Evolutionary conservation across 2,113 vertebrate genomes (phyloP).

Genomic region (Argyrosomus japonicus): DNA sequence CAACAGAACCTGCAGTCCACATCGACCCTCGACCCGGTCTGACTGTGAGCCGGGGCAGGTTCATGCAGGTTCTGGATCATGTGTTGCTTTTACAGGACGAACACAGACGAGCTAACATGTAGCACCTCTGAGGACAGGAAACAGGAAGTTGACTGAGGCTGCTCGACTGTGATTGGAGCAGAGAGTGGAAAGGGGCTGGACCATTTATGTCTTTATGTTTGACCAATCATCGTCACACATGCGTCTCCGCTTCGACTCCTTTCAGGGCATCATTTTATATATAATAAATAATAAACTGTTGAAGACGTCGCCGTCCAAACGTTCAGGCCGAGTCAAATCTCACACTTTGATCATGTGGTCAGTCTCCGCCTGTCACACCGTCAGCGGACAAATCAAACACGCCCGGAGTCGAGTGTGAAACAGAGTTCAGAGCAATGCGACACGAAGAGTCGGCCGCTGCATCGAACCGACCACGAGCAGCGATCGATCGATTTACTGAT

Average conservation of each 20-base stretch:
- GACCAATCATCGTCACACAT: too few species aligned
- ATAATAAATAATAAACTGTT: too few species aligned
- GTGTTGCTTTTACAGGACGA: too few species aligned
- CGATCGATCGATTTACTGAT: conserved; percentile 20
- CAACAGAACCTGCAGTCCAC: neutral
- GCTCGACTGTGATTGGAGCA: too few species aligned
- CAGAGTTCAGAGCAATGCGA: conserved; percentile 67
- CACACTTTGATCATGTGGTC: conserved; percentile 57
- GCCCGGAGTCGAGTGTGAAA: conserved; percentile 42
- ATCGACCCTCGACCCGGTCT: neutral
- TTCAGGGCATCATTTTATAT: too few species aligned
- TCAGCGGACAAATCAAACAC: conserved; percentile 76
- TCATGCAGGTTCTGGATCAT: neutral
- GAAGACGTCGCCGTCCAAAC: too few species aligned
- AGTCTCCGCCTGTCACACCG: conserved; percentile 58
- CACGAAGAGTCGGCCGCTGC: conserved; percentile 11
- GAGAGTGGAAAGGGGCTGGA: too few species aligned
- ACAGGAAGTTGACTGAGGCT: too few species aligned
- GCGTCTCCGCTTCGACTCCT: too few species aligned
- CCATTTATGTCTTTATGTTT: too few species aligned
- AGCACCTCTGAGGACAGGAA: neutral
- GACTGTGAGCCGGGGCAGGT: neutral
- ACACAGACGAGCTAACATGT: too few species aligned
- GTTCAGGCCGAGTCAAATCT: too few species aligned
- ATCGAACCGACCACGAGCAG: neutral